Percentiles rank a stretch among this genome's conserved stretches.
These are phyloP conservation scores for Ambastaia sidthimunki DNA, from an alignment of 2,797 vertebrate genomes.

Conservation along the genomic window DNA sequence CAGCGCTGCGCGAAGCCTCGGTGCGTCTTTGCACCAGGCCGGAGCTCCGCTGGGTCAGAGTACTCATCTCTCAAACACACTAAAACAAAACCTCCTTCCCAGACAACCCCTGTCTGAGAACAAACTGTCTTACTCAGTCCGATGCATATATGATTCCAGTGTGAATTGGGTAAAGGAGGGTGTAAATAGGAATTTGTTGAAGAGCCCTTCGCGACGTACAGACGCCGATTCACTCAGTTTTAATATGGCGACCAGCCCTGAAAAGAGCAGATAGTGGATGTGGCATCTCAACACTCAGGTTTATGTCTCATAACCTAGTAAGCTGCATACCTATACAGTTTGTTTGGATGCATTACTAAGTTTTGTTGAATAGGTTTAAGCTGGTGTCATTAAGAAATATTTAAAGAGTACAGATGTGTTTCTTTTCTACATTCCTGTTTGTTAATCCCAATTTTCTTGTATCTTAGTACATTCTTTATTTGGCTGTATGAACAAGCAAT, in stretches of 20 bases:
- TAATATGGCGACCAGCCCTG: constrained; percentile 88
- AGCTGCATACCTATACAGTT: not conserved
- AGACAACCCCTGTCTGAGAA: constrained; percentile 61
- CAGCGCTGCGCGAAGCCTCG: constrained; percentile 87
- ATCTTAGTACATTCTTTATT: not conserved
- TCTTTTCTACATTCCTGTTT: not conserved
- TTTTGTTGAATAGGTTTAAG: not conserved
- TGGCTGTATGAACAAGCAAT: not conserved
- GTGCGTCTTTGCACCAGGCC: constrained; percentile 95
- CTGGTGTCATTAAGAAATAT: not conserved
- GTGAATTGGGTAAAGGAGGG: not conserved
- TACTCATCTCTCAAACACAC: constrained; percentile 81
- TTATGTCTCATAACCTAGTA: constrained; percentile 7
- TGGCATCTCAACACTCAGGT: constrained; percentile 69
- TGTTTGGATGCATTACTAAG: not conserved
- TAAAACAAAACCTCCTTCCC: constrained; percentile 56
- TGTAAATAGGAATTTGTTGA: constrained; percentile 16
- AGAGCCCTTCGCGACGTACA: not conserved
- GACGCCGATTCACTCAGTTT: constrained; percentile 41
- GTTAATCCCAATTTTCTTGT: not conserved
- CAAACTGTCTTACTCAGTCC: constrained; percentile 32
- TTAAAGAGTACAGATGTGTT: not conserved
- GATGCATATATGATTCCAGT: constrained; percentile 56
- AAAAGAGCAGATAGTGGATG: constrained; percentile 80
- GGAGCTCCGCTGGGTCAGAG: constrained; percentile 90